Evolutionary conservation across 2,888 invertebrate species (phyloP), one percentile per base, ranked within the genome.

Genomic region (Chamaedrilus cognettii): DNA sequence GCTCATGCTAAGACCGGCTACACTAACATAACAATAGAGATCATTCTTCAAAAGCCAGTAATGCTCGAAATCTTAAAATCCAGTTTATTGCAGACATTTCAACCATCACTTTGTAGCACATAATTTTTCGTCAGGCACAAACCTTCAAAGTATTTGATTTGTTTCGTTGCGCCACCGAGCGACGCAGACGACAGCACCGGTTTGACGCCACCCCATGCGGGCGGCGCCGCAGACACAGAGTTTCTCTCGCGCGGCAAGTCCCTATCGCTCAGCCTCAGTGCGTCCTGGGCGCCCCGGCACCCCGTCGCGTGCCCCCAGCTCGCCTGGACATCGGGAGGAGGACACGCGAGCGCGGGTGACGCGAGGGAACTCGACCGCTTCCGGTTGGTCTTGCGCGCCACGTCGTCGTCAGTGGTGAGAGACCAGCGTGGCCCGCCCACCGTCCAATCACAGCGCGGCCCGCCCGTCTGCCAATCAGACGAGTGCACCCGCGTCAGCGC

Each of bases 281-380:
- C 11, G 11, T 19, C 42, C 42, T 42, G 42, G 19, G 42, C 42
- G 19, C 42, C 42, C 42, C 26, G 55, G 55, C 26, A 23, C 55
- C 15, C 11, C 19, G 55, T 52, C 55, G 7, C 26, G 15, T 19
- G 28, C 19, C 55, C 55, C 26, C 55, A 7, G 26, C 28, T 23
- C 19, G 26, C 55, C 26, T 7, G 7, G 15, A 52, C 11, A 5
- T 52, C 23, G 5, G 55, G 26, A 23, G 55, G 55, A 19, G 26
- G 11, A 7, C 15, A 7, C 55, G 28, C 19, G 32, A 62, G 23
- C 2, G 62, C 31, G 11, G 62, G 30, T 1, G 62, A 51, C 7
- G 62, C 62, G 23, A 62, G 62, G 2, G 62, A 62, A 3, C 62
- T 19, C 0, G 62, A 62, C 0, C 62, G 30, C 62, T 51, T 62